phyloP scores from a whole-genome alignment of 2,888 invertebrate genomes.

The Phlogophora meticulosa region DNA sequence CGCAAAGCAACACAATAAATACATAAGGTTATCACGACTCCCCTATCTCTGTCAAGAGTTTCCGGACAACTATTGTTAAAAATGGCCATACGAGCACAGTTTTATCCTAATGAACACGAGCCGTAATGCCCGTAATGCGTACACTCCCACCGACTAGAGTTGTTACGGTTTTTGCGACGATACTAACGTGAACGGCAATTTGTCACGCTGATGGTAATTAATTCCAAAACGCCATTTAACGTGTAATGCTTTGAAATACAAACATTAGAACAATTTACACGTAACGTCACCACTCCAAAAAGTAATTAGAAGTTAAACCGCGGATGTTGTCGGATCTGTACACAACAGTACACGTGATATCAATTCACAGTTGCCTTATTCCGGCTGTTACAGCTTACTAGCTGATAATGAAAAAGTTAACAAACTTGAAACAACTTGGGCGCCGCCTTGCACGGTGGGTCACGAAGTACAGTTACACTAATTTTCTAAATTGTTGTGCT shows the following conservation, averaged over 20 bases:
- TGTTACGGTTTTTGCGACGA: slow-evolving; percentile 11
- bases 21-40: too few species aligned
- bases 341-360: too few species aligned
- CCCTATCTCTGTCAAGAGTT: too few species aligned
- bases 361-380: not conserved
- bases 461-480: slow-evolving; percentile 16
- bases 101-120: not conserved
- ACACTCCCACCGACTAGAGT: not conserved
- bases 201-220: slow-evolving; percentile 43
- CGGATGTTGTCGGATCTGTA: too few species aligned
- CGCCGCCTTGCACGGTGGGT: slow-evolving; percentile 11
- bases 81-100: not conserved
- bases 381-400: not conserved
- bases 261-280: slow-evolving; percentile 35
- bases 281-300: slow-evolving; percentile 16
- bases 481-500: slow-evolving; percentile 29
- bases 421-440: not conserved
- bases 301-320: slow-evolving; percentile 11
- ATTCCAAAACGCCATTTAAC: slow-evolving; percentile 22
- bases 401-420: not conserved
- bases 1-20: not conserved
- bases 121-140: too few species aligned
- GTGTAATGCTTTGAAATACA: slow-evolving; percentile 35
- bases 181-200: slow-evolving; percentile 23
- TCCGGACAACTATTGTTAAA: not conserved